These are phyloP conservation scores for Orthosia cruda DNA, from an alignment of 2,888 invertebrate genomes.

Conservation along the genomic window DNA sequence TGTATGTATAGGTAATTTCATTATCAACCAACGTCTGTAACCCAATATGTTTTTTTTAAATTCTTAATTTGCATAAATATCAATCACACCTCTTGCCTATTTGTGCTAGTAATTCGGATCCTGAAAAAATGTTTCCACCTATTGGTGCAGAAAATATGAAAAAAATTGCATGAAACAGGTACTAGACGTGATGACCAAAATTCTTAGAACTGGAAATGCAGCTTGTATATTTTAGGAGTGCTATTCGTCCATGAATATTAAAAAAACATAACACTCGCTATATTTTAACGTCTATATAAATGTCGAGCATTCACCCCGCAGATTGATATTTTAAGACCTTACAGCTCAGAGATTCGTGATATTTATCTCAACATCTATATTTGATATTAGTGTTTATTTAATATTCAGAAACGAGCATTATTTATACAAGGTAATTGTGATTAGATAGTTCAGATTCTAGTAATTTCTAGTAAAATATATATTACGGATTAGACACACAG, in stretches of 20 bases:
- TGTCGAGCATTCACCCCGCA: slow-evolving; percentile 61
- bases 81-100: background rate
- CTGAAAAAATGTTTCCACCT: background rate
- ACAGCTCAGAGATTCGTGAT: slow-evolving; percentile 14
- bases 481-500: background rate
- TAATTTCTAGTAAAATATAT: background rate
- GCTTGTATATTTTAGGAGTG: slow-evolving; percentile 14
- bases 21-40: background rate
- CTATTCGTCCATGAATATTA: slow-evolving; percentile 17
- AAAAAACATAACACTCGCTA: slow-evolving; percentile 37
- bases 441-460: background rate
- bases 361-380: slow-evolving; percentile 31
- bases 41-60: background rate
- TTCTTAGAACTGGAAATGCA: slow-evolving; percentile 4
- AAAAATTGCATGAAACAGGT: background rate
- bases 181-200: background rate
- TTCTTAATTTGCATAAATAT: background rate
- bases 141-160: background rate
- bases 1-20: slow-evolving; percentile 4
- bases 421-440: slow-evolving; percentile 8
- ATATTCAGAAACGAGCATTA: background rate
- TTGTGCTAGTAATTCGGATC: background rate
- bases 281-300: slow-evolving; percentile 36
- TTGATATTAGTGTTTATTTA: slow-evolving; percentile 28
- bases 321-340: slow-evolving; percentile 52